Evolutionary conservation across 2,888 invertebrate species (phyloP), one percentile per base, ranked within the genome.

Genomic region (Acleris emargana): DNA sequence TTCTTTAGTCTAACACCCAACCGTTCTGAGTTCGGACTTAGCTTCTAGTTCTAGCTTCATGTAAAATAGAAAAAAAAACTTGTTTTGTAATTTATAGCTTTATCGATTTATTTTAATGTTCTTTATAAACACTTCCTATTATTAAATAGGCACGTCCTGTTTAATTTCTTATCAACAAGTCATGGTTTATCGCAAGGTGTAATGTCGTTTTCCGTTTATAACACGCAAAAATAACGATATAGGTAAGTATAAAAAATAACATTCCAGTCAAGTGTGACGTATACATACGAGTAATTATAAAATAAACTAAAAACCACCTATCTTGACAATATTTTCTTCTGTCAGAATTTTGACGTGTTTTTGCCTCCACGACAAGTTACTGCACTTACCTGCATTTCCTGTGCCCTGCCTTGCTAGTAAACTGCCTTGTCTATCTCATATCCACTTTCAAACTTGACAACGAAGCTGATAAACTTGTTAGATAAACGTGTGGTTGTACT

Each of bases 311-410:
- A n/a, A n/a, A n/a, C 22, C 25, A 32, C 20, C 32, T 71, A 68
- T 62, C 62, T 67, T 61, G 62, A 62, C 59, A 72, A 67, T 68
- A 38, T 83, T 81, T 82, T 83, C 81, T 76, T 73, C 72, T 70
- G 72, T 72, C 74, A 73, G 74, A 72, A 75, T 76, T 73, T 68
- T 64, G 63, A 70, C 58, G 68, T 69, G 76, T 78, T 83, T 85
- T 81, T 76, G 76, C 71, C 73, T 70, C 68, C 71, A 71, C 68
- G 73, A 81, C 82, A 76, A 80, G 79, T 80, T 73, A 73, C 72
- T 75, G 72, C 72, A 76, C 73, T 75, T 79, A 75, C 74, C 67
- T 74, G 75, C 76, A 76, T 81, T 84, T 84, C 84, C 84, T 84
- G 80, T 71, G 74, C 72, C 71, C 71, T 68, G 70, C 69, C 69